Conservation (phyloP, 2,888 invertebrate genomes). For the Meteorus cinctellus region DNA sequence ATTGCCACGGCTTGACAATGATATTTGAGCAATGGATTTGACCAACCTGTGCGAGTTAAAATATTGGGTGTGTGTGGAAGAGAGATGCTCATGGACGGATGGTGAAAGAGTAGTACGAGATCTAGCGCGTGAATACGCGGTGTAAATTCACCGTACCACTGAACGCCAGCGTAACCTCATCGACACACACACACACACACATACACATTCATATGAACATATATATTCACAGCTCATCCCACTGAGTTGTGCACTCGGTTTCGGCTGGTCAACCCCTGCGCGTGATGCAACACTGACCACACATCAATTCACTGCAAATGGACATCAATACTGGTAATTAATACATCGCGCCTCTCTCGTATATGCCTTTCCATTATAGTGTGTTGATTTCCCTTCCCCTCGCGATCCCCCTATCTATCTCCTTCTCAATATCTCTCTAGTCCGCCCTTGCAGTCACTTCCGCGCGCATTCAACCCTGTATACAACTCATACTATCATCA, state of each 20-base stretch:
- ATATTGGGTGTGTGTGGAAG: conserved; percentile 28
- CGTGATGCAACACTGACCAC: conserved; percentile 73
- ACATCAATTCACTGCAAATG: conserved; percentile 74
- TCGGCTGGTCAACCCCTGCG: conserved; percentile 70
- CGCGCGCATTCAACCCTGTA: conserved; percentile 9
- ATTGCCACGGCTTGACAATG: neutral
- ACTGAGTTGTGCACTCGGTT: conserved; percentile 64
- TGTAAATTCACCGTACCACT: conserved; percentile 48
- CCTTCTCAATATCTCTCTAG: conserved; percentile 1
- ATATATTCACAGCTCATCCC: conserved; percentile 58
- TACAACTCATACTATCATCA: conserved; percentile 5
- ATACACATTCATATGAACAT: conserved; percentile 22
- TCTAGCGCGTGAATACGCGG: conserved; percentile 45
- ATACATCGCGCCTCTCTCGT: conserved; percentile 72
- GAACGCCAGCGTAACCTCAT: conserved; percentile 28
- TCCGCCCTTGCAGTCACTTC: conserved; percentile 8
- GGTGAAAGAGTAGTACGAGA: conserved; percentile 44
- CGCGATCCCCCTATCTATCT: neutral
- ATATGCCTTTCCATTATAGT: neutral
- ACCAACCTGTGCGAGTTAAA: neutral
- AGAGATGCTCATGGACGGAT: conserved; percentile 26
- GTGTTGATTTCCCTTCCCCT: neutral
- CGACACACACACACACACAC: neutral
- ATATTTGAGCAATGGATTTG: neutral
- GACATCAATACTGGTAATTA: conserved; percentile 74